Evolutionary conservation across 2,888 invertebrate species (phyloP).

Genomic region (Chloroclystis v-ata): DNA sequence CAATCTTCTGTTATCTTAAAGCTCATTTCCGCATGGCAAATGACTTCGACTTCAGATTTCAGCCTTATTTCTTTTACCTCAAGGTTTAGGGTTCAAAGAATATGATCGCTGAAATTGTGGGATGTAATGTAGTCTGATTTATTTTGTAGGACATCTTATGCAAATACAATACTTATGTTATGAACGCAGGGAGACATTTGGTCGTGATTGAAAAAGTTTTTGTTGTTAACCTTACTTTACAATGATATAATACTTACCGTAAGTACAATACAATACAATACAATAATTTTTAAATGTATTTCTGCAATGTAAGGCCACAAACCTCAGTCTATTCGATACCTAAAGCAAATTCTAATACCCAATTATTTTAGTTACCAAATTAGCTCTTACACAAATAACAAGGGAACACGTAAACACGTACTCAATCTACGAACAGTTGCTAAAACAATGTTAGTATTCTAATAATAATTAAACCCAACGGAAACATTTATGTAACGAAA

Average conservation of each 20-base stretch:
- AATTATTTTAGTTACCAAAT: not conserved
- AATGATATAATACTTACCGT: too few relatives aligned
- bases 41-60: not conserved
- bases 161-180: constrained; percentile 3
- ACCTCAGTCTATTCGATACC: too few relatives aligned
- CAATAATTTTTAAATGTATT: too few relatives aligned
- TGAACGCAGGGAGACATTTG: not conserved
- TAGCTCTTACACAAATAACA: not conserved
- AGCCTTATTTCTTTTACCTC: constrained; percentile 2
- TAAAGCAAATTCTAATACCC: not conserved
- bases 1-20: constrained; percentile 14
- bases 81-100: constrained; percentile 1
- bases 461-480: too few relatives aligned
- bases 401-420: not conserved
- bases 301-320: too few relatives aligned
- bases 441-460: not conserved
- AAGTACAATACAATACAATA: too few relatives aligned
- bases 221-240: too few relatives aligned
- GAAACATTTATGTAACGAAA: too few relatives aligned
- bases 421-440: not conserved
- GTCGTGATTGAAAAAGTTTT: not conserved
- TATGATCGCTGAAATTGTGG: constrained; percentile 18
- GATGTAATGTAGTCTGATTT: constrained; percentile 21
- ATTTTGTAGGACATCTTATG: constrained; percentile 23
- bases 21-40: constrained; percentile 10